Evolutionary conservation across 2,113 vertebrate species (phyloP), one percentile per base, ranked within the genome.

Genomic region (Pterophyllum scalare): DNA sequence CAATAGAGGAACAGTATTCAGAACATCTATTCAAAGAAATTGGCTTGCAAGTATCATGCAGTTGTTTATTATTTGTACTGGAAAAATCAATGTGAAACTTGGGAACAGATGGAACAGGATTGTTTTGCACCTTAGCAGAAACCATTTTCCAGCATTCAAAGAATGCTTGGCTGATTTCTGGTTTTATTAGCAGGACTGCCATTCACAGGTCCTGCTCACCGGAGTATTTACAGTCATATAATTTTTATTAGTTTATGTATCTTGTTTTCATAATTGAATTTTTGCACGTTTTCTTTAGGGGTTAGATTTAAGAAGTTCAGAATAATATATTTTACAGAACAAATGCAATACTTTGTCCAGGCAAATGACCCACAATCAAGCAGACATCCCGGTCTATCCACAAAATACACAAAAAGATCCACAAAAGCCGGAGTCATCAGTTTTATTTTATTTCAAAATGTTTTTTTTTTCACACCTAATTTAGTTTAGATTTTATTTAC

Each of bases 41-140:
- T 77, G 84, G 26, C 78, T 89, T 78, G 56, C 65, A 52, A 67
- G 64, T 85, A 83, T 54, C 62, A 67, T 61, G 64, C 79, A 74
- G 58, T 86, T 83, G 86, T 82, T 87, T 60, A 58, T 72, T 76
- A 64, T 88, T 80, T 81, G 64, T 60, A 54, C 40, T 22, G 62
- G 62, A 81, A 84, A 92, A 91, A 90, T 90, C 84, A 82, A 91
- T 90, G 77, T 88, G 60, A 78, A 82, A 87, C 92, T 49, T 74
- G 17, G 35, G 57, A 82, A 78, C 81, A 89, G 87, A 88, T 88
- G 86, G 88, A 70, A 80, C 56, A 12, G 70, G 59, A 38, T 82
- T 81, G 38, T 65, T 84, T 87, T 80, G 82, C 81, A 85, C 79
- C 79, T 83, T 81, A 87, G 61, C 78, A 64, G 88, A 33, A 90